Evolutionary conservation across 2,113 vertebrate genomes (phyloP).

Genomic region (Gallinago jamesoni): DNA sequence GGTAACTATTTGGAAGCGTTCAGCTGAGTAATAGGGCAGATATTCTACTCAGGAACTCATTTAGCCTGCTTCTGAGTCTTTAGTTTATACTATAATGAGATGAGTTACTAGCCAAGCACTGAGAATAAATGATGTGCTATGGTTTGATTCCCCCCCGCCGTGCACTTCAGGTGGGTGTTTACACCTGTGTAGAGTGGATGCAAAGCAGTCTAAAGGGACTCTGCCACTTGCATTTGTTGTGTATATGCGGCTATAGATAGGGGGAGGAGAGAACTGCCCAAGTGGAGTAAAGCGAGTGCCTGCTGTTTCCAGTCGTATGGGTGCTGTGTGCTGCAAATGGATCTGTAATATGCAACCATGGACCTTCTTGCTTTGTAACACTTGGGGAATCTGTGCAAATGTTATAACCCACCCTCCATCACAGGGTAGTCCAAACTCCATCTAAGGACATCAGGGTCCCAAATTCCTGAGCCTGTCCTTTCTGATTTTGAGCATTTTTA

Average conservation of each 20-base stretch:
- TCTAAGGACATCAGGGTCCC: background rate
- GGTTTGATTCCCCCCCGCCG: background rate
- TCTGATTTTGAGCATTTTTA: background rate
- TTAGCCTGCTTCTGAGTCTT: background rate
- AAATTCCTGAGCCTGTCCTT: background rate
- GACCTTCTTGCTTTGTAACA: background rate
- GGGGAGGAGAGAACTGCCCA: background rate
- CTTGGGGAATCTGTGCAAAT: background rate
- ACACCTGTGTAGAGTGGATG: background rate
- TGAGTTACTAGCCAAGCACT: background rate
- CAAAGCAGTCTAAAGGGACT: background rate
- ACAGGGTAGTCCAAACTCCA: background rate
- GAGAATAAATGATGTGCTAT: background rate
- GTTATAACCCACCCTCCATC: background rate
- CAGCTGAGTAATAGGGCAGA: background rate
- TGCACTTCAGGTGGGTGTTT: background rate
- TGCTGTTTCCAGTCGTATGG: background rate
- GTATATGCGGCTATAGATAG: rapidly evolving
- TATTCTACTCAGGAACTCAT: background rate
- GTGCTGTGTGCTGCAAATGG: background rate
- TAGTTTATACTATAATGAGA: background rate
- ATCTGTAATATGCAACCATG: rapidly evolving
- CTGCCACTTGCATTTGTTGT: background rate
- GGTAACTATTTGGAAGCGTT: background rate
- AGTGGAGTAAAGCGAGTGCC: background rate